Base-by-base conservation (phyloP, 2,797 vertebrate species). In the Rallus crepitans region DNA sequence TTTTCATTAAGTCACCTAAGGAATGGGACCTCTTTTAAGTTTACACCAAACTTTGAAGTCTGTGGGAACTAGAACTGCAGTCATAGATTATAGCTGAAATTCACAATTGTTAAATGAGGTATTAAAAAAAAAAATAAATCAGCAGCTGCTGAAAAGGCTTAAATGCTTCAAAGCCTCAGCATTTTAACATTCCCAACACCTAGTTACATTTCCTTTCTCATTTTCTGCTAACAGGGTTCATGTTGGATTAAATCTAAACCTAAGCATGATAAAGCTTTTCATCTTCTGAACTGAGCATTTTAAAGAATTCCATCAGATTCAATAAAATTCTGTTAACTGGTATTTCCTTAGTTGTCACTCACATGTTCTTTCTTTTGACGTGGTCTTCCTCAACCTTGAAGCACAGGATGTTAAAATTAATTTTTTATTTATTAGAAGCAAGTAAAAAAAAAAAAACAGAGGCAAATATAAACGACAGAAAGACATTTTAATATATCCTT, bases 191-290 rank as follows among this genome's bases (percentile, higher is more conserved):
- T 97, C 97, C 89, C 53, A 69, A 79, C 84, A 95, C 84, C 92
- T 93, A 93, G 83, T 85, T 94, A 61, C 82, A 93, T 96, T 93
- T 93, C 71, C 82, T 97, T 97, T 95, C 89, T 97, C 96, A 90
- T 97, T 97, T 98, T 96, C 94, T 97, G 89, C 83, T 89, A 94
- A 96, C 97, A 7, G 96, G 87, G 78, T 95, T 98, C 93, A 88
- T 82, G 35, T 94, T 96, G 92, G 93, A 97, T 97, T 97, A 97
- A 97, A 96, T 94, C 95, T 97, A 91, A 97, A 94, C 92, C 94
- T 95, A 96, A 97, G 94, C 95, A 93, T 96, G 96, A 97, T 97
- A 92, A 96, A 94, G 94, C 93, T 97, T 97, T 97, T 96, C 94
- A 92, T 95, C 95, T 97, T 96, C 97, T 97, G 84, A 95, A 93